Evolutionary conservation across 2,113 vertebrate species (phyloP).

Genomic region (Illadopsis cleaveri): DNA sequence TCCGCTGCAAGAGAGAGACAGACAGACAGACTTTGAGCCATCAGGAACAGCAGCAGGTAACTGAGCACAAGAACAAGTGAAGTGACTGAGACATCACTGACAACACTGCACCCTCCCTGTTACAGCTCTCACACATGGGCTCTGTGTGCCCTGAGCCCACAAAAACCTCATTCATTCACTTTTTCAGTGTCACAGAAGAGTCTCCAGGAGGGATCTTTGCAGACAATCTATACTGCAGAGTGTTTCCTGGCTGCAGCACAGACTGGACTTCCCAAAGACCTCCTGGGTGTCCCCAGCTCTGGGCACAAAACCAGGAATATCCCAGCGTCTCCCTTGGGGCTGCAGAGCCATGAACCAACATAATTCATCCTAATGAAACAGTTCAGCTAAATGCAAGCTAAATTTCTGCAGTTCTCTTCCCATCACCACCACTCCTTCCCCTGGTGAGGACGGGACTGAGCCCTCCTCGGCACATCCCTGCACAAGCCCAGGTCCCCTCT

Average conservation of each 20-base stretch:
- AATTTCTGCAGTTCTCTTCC: not conserved
- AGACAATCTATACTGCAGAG: not conserved
- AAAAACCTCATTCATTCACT: not conserved
- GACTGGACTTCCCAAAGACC: not conserved
- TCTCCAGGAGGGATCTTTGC: not conserved
- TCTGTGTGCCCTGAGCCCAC: not conserved
- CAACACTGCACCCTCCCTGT: not conserved
- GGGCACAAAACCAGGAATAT: not conserved
- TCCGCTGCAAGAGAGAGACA: constrained; percentile 80
- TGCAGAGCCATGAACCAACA: rapidly evolving
- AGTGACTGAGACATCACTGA: not conserved
- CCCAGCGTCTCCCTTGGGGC: not conserved
- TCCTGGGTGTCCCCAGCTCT: not conserved
- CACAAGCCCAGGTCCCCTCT: not conserved
- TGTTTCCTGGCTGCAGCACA: not conserved
- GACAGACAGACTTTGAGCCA: not conserved
- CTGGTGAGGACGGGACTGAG: rapidly evolving
- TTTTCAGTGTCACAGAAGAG: not conserved
- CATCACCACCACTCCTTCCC: not conserved
- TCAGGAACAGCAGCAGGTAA: not conserved
- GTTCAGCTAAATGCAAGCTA: not conserved
- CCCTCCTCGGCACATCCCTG: rapidly evolving
- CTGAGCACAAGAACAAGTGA: not conserved
- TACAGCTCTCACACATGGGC: not conserved
- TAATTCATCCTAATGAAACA: not conserved